Percentiles rank a stretch among this genome's conserved stretches.
Evolutionary conservation across 2,113 vertebrate species (phyloP).

Genomic region (Forbesichthys agassizii): DNA sequence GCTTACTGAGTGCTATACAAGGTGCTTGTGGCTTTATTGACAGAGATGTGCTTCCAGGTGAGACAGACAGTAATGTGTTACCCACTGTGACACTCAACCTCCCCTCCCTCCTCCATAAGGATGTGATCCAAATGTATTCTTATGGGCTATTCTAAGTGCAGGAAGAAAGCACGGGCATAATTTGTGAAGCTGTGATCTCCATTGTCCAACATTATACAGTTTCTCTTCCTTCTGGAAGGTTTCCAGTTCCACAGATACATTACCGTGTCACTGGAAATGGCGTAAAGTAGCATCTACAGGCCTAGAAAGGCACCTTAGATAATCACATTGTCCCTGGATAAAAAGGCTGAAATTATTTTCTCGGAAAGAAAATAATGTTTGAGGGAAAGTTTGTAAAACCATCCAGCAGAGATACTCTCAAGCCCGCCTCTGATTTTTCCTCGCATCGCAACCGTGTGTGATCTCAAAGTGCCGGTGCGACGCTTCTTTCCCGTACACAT

Average conservation of each 20-base stretch:
- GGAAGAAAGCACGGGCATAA: neutral
- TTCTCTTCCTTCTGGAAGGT: neutral
- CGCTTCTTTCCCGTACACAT: constrained; percentile 15
- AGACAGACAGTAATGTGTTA: neutral
- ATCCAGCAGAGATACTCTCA: constrained; percentile 7
- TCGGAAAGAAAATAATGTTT: constrained; percentile 31
- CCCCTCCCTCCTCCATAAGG: too few relatives aligned
- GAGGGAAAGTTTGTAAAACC: constrained; percentile 14
- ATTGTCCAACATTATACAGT: neutral
- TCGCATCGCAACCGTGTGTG: constrained; percentile 44
- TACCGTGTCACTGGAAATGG: neutral
- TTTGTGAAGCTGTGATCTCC: neutral
- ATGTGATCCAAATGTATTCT: neutral
- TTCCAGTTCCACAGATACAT: constrained; percentile 2
- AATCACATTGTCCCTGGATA: constrained; percentile 16
- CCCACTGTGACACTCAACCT: neutral
- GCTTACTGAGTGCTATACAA: neutral
- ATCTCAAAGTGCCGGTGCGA: constrained; percentile 57
- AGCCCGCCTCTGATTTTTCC: neutral
- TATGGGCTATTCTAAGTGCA: neutral
- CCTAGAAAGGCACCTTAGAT: neutral
- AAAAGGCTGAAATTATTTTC: constrained; percentile 33
- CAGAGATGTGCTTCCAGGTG: neutral
- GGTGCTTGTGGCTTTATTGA: neutral
- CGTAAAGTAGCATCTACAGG: constrained; percentile 2